Evolutionary conservation across 2,113 vertebrate species (phyloP).

Genomic region (Andinoacara biseriatus): DNA sequence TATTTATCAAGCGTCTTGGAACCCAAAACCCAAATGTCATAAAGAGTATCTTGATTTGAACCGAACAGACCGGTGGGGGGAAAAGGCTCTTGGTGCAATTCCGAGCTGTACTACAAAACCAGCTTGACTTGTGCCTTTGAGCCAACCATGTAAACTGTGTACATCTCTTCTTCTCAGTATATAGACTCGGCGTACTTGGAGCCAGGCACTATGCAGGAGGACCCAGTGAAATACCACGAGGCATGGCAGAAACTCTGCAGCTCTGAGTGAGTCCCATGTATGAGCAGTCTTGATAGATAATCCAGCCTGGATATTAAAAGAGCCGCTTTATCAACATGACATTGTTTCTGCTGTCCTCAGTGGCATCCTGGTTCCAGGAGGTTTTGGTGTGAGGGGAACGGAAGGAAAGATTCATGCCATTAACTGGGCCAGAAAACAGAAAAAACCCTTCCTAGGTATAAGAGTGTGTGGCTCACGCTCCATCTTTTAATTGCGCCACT

Average conservation of each 20-base stretch:
- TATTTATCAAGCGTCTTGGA: too few relatives aligned
- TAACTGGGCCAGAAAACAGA: slow-evolving; percentile 95
- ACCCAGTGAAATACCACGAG: slow-evolving; percentile 94
- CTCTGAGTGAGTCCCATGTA: slow-evolving; percentile 85
- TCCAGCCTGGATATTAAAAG: neutral
- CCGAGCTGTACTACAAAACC: too few relatives aligned
- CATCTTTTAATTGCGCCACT: neutral
- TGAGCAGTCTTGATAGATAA: neutral
- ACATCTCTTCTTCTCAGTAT: slow-evolving; percentile 78
- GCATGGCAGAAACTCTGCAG: slow-evolving; percentile 98
- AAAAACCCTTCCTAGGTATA: slow-evolving; percentile 93
- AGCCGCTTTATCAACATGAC: neutral
- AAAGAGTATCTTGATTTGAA: too few relatives aligned
- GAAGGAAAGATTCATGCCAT: slow-evolving; percentile 98
- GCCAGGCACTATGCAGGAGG: slow-evolving; percentile 86
- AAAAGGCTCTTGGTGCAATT: too few relatives aligned
- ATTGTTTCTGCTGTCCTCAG: slow-evolving; percentile 67
- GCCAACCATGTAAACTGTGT: neutral
- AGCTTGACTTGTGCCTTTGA: neutral
- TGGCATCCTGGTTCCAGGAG: slow-evolving; percentile 93
- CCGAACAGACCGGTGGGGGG: too few relatives aligned
- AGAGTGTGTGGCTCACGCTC: neutral
- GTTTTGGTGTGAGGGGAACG: slow-evolving; percentile 94
- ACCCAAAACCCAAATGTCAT: too few relatives aligned
- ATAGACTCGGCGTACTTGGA: slow-evolving; percentile 95